Evolutionary conservation across 2,888 invertebrate genomes (phyloP).

Genomic region (Sialis fuliginosa): DNA sequence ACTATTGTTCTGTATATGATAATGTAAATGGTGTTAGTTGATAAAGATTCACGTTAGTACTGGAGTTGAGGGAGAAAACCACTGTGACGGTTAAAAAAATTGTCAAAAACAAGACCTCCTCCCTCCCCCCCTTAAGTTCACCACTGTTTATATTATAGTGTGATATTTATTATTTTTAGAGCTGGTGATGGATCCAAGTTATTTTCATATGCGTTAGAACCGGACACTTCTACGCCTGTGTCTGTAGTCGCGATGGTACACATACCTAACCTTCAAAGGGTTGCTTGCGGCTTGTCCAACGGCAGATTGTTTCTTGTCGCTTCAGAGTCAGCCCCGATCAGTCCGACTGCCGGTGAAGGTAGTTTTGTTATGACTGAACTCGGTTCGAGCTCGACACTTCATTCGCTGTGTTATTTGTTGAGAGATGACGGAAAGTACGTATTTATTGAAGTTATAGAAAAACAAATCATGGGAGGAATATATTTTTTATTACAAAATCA

Average conservation of each 20-base stretch:
- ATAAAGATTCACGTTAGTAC: no score
- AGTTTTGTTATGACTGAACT: slow-evolving; percentile 64
- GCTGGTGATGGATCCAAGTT: slow-evolving; percentile 35
- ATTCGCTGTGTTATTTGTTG: slow-evolving; percentile 45
- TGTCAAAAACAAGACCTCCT: no score
- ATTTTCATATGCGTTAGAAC: slow-evolving; percentile 50
- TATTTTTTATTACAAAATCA: no score
- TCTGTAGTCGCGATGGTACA: slow-evolving; percentile 50
- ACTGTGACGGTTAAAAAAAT: not conserved
- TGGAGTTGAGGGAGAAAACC: no score
- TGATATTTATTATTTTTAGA: slow-evolving; percentile 18
- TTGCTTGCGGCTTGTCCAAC: slow-evolving; percentile 66
- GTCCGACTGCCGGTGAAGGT: slow-evolving; percentile 48
- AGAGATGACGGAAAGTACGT: slow-evolving; percentile 21
- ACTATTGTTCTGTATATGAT: no score
- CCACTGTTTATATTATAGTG: slow-evolving; percentile 8
- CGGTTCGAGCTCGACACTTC: slow-evolving; percentile 47
- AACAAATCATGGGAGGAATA: no score
- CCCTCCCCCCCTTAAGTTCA: not conserved
- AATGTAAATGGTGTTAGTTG: no score
- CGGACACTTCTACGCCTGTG: slow-evolving; percentile 38
- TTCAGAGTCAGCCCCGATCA: slow-evolving; percentile 36
- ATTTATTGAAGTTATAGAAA: not conserved
- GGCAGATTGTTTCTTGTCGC: slow-evolving; percentile 61
- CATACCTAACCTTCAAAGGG: slow-evolving; percentile 45